A percentile compares a stretch with the other conserved stretches of the same genome.
These are phyloP conservation scores for Monopis laevigella DNA, from an alignment of 2,888 invertebrate genomes.

Conservation along the genomic window DNA sequence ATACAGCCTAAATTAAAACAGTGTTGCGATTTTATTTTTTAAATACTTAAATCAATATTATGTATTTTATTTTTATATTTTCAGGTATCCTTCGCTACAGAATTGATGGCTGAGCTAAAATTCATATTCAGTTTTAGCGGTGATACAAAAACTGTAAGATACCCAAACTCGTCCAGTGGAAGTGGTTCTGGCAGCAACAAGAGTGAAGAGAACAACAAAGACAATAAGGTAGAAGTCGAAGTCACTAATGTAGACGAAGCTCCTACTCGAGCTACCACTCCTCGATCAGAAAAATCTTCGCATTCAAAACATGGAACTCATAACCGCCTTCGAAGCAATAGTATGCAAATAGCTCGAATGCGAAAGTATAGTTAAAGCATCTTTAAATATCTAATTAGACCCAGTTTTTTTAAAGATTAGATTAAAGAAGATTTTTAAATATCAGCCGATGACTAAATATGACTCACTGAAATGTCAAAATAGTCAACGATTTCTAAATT, in stretches of 20 bases:
- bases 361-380: slow-evolving; percentile 35
- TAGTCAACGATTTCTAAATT: too few relatives aligned
- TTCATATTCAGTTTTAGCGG: slow-evolving; percentile 77
- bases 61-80: slow-evolving; percentile 24
- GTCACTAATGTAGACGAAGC: slow-evolving; percentile 26
- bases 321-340: slow-evolving; percentile 51
- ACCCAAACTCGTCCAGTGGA: slow-evolving; percentile 42
- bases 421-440: too few relatives aligned
- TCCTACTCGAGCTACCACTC: slow-evolving; percentile 34
- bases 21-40: too few relatives aligned
- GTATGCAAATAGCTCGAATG: slow-evolving; percentile 47
- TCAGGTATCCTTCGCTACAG: slow-evolving; percentile 72
- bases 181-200: slow-evolving; percentile 35
- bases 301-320: slow-evolving; percentile 46
- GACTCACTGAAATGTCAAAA: too few relatives aligned
- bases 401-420: too few relatives aligned
- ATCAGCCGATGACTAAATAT: too few relatives aligned
- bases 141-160: slow-evolving; percentile 73
- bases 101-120: slow-evolving; percentile 74
- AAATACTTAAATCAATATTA: too few relatives aligned
- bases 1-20: too few relatives aligned
- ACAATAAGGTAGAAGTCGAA: slow-evolving; percentile 18
- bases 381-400: too few relatives aligned
- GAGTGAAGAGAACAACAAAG: slow-evolving; percentile 23
- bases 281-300: slow-evolving; percentile 39